These are phyloP conservation scores for Porites rus DNA, from an alignment of 92 coral and sea anemone genomes.

Conservation along the genomic window DNA sequence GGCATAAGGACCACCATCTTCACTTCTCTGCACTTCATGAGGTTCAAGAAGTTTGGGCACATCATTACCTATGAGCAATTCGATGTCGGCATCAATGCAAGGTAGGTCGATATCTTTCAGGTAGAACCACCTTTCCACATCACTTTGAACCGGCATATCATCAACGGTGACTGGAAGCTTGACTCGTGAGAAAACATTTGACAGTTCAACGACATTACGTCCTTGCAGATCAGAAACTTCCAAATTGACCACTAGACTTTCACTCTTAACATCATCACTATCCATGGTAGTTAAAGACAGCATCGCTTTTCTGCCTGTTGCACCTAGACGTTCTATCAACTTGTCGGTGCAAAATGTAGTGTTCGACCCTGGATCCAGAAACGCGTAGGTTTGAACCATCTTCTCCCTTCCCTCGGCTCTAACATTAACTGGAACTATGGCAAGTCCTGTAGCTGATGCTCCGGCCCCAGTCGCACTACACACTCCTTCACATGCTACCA, in stretches of 20 bases:
- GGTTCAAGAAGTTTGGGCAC: slow-evolving; percentile 67
- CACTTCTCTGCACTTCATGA: slow-evolving; percentile 54
- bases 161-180: slow-evolving; percentile 55
- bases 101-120: slow-evolving; percentile 42
- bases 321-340: slow-evolving; percentile 59
- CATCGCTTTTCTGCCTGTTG: slow-evolving; percentile 30
- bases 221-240: slow-evolving; percentile 59
- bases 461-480: too few species aligned
- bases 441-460: too few species aligned
- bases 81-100: slow-evolving; percentile 49
- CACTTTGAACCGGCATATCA: slow-evolving; percentile 56
- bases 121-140: slow-evolving; percentile 60
- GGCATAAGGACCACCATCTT: neutral
- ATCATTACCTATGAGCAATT: slow-evolving; percentile 68
- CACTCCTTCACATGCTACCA: neutral
- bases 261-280: slow-evolving; percentile 34
- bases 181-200: slow-evolving; percentile 46
- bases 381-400: slow-evolving; percentile 49
- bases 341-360: slow-evolving; percentile 61
- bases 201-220: slow-evolving; percentile 44
- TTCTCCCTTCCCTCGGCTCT: slow-evolving; percentile 6
- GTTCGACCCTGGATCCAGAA: slow-evolving; percentile 67
- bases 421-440: too few species aligned
- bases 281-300: slow-evolving; percentile 63
- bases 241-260: slow-evolving; percentile 50